A percentile compares a stretch with the other conserved stretches of the same genome.
phyloP scores from a whole-genome alignment of 2,113 vertebrate genomes.

The Pseudolaguvia tuberculata region DNA sequence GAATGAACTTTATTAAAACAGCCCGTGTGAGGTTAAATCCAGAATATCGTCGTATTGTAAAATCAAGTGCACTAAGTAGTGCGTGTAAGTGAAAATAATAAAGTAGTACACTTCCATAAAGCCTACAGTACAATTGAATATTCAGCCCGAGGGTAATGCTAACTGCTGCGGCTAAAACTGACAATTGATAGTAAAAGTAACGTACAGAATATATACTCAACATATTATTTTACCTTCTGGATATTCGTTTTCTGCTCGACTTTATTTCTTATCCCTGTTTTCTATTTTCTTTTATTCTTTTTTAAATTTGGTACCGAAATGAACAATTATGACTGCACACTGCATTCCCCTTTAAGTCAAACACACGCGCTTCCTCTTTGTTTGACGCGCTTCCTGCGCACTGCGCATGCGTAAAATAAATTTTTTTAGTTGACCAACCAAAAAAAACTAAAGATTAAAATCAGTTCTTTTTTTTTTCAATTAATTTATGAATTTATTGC shows the following conservation, averaged over 20 bases:
- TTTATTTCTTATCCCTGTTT: neutral
- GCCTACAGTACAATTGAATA: neutral
- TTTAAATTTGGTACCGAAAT: neutral
- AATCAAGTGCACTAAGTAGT: neutral
- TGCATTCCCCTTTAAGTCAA: constrained; percentile 38
- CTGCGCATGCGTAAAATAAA: constrained; percentile 44
- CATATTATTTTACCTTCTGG: neutral
- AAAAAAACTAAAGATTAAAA: too few species aligned
- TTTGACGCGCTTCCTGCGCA: constrained; percentile 43
- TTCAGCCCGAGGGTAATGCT: neutral
- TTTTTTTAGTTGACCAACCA: neutral
- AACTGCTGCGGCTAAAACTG: neutral
- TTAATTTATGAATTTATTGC: too few species aligned
- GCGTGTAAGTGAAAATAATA: neutral
- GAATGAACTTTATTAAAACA: neutral
- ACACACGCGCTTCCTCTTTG: constrained; percentile 48
- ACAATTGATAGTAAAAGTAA: neutral
- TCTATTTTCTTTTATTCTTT: neutral
- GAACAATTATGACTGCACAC: neutral
- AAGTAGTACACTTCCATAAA: neutral
- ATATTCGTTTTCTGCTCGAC: neutral
- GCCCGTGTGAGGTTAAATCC: neutral
- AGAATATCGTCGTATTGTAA: neutral
- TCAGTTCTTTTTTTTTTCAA: too few species aligned
- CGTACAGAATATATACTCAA: neutral